Conservation (phyloP, 2,888 invertebrate genomes). For the Pediacus dermestoides region DNA sequence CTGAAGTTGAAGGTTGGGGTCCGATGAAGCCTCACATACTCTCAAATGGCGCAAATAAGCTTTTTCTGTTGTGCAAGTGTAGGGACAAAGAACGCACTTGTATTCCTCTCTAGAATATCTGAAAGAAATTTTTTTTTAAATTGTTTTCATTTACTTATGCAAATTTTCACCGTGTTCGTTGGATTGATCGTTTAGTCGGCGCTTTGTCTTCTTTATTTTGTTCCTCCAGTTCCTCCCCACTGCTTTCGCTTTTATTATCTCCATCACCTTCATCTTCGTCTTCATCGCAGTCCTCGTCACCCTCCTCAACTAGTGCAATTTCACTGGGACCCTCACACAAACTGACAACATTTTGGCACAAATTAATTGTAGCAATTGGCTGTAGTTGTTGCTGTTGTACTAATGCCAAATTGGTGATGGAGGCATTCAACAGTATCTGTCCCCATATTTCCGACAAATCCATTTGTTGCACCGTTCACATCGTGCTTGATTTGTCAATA, state of each 20-base stretch:
- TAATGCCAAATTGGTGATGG: slow-evolving; percentile 16
- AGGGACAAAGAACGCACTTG: slow-evolving; percentile 54
- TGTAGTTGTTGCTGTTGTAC: slow-evolving; percentile 11
- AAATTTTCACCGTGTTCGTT: slow-evolving; percentile 6
- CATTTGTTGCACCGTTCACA: slow-evolving; percentile 15
- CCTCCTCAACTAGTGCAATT: slow-evolving; percentile 10
- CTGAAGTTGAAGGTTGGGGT: slow-evolving; percentile 37
- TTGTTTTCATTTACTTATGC: slow-evolving; percentile 11
- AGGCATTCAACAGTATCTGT: slow-evolving; percentile 15
- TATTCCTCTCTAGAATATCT: slow-evolving; percentile 56
- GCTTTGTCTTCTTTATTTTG: slow-evolving; percentile 13
- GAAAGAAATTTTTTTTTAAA: slow-evolving; percentile 6
- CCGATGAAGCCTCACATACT: slow-evolving; percentile 42
- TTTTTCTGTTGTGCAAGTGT: slow-evolving; percentile 57
- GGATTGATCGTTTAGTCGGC: neutral
- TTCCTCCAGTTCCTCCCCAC: slow-evolving; percentile 11
- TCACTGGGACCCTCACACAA: neutral
- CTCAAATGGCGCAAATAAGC: slow-evolving; percentile 54
- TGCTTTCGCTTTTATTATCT: slow-evolving; percentile 7
- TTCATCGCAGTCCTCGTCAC: slow-evolving; percentile 18
- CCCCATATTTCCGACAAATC: slow-evolving; percentile 17
- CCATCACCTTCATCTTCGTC: slow-evolving; percentile 21
- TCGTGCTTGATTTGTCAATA: too few species aligned
- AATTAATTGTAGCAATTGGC: too few species aligned
- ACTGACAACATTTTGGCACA: too few species aligned